A percentile compares a stretch with the other conserved stretches of the same genome.
Evolutionary conservation across 2,797 vertebrate genomes (phyloP).

Genomic region (Anguilla marmorata): DNA sequence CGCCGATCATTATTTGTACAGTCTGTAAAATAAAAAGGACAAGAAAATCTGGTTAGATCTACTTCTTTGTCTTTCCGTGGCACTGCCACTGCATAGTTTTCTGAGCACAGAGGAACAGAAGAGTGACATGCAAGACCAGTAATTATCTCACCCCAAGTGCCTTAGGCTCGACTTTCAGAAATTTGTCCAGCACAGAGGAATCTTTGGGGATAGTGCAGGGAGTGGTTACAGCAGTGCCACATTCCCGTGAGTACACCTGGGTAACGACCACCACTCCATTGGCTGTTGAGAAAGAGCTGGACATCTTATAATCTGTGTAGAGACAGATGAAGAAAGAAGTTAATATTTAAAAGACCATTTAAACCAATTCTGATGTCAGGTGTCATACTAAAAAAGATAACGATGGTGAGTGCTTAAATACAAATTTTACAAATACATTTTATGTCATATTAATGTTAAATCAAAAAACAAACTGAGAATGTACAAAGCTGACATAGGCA

Average conservation of each 20-base stretch:
- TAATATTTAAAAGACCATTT: too few species aligned
- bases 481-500: too few species aligned
- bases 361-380: too few species aligned
- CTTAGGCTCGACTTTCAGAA: conserved; percentile 8
- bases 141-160: conserved; percentile 1
- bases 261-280: conserved; percentile 1
- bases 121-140: too few species aligned
- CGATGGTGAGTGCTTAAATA: too few species aligned
- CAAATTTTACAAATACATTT: too few species aligned
- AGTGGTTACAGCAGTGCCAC: neutral
- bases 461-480: too few species aligned
- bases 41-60: neutral
- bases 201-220: neutral
- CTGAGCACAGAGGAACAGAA: too few species aligned
- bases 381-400: too few species aligned
- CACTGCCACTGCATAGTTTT: too few species aligned
- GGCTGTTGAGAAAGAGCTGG: neutral
- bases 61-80: too few species aligned
- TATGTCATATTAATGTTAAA: too few species aligned
- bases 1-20: conserved; percentile 35
- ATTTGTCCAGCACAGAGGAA: neutral
- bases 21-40: conserved; percentile 25
- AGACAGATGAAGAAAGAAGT: neutral
- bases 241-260: neutral
- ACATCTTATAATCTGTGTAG: neutral